Evolutionary conservation across 2,113 vertebrate species (phyloP).

Genomic region (Oncorhynchus keta): DNA sequence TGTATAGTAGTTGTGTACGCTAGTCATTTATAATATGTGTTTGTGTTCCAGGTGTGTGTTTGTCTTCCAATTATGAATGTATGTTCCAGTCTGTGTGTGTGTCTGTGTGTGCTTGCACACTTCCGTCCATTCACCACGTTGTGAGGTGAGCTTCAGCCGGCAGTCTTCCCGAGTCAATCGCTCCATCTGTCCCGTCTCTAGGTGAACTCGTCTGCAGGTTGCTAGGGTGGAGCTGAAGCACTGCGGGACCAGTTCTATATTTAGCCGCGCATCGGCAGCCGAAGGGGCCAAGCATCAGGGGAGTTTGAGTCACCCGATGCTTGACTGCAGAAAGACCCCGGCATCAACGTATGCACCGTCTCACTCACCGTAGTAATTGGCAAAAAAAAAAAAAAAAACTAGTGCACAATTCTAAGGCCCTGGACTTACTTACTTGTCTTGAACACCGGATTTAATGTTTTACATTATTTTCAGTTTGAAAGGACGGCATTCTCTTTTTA

Average conservation of each 20-base stretch:
- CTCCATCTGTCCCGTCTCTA: background rate
- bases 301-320: background rate
- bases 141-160: background rate
- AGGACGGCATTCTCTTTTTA: too few relatives aligned
- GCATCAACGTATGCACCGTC: conserved; percentile 1
- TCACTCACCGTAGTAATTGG: background rate
- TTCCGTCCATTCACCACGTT: background rate
- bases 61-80: background rate
- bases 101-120: background rate
- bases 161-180: background rate
- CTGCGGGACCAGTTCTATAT: conserved; percentile 7
- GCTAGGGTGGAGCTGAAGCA: background rate
- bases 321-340: conserved; percentile 7
- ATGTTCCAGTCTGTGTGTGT: background rate
- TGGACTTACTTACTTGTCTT: background rate
- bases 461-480: too few relatives aligned
- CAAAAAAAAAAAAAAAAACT: background rate
- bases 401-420: background rate
- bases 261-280: background rate
- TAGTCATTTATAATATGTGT: too few relatives aligned
- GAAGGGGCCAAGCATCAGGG: background rate
- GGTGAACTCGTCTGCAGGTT: background rate
- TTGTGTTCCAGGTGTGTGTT: background rate
- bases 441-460: background rate
- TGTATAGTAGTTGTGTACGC: background rate